Conservation (phyloP, 2,113 vertebrate species). For the Rhynchopsitta pachyrhyncha region DNA sequence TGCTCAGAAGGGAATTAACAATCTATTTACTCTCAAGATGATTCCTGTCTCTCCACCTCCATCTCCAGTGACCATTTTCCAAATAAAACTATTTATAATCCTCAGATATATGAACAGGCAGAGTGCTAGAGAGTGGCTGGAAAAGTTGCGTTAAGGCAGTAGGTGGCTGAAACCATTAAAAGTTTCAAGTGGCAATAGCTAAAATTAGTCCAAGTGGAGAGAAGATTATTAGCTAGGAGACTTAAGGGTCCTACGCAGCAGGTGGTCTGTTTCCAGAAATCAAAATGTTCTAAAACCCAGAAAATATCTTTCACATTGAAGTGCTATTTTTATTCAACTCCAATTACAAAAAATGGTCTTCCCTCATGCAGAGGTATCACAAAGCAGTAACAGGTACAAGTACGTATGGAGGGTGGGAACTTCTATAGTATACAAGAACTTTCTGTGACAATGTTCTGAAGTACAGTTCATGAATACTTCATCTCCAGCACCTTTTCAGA, state of each 20-base stretch:
- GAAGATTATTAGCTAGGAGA: slow-evolving; percentile 57
- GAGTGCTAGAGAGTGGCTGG: background rate
- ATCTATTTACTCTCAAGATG: slow-evolving; percentile 38
- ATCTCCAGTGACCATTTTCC: slow-evolving; percentile 52
- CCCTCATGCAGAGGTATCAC: slow-evolving; percentile 35
- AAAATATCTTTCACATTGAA: slow-evolving; percentile 59
- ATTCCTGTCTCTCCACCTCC: slow-evolving; percentile 42
- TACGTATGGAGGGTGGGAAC: background rate
- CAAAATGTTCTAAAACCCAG: slow-evolving; percentile 8
- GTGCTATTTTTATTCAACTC: slow-evolving; percentile 52
- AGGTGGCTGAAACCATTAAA: slow-evolving; percentile 61
- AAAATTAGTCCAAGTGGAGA: slow-evolving; percentile 61
- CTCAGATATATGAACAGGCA: slow-evolving; percentile 21
- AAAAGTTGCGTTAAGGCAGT: slow-evolving; percentile 49
- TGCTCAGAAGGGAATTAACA: slow-evolving; percentile 50
- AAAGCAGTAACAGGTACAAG: background rate
- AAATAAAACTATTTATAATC: slow-evolving; percentile 60
- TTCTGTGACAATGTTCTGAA: background rate
- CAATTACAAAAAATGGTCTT: slow-evolving; percentile 62
- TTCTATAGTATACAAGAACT: background rate
- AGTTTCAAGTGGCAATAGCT: slow-evolving; percentile 65
- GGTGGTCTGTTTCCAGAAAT: slow-evolving; percentile 60
- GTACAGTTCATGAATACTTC: background rate
- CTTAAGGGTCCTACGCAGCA: slow-evolving; percentile 64
- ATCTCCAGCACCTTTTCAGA: background rate